Evolutionary conservation across 1,140 invertebrate genomes (phyloP).

Genomic region (Whitmania pigra): DNA sequence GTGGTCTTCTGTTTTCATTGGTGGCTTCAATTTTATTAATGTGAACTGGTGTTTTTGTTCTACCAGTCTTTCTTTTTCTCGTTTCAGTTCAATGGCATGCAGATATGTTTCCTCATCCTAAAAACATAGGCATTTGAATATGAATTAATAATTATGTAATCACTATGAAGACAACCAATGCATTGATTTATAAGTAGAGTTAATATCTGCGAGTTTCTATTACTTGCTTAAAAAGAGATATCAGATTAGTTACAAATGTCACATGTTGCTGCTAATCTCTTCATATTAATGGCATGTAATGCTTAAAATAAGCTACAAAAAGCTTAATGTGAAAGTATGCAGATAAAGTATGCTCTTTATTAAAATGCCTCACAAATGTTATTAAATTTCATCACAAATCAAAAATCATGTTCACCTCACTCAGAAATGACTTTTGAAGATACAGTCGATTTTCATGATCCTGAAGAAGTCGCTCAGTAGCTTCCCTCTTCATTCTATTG

Average conservation of each 20-base stretch:
- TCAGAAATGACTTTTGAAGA: constrained; percentile 7
- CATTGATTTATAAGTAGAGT: not conserved
- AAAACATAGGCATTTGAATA: not conserved
- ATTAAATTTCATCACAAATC: too few species aligned
- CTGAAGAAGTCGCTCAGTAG: not conserved
- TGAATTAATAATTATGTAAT: not conserved
- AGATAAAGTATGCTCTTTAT: too few species aligned
- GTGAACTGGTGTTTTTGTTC: not conserved
- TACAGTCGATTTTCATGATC: not conserved
- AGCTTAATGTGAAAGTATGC: too few species aligned
- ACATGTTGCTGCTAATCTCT: not conserved
- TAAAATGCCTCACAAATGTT: too few species aligned
- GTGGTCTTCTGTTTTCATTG: constrained; percentile 9
- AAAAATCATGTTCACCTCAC: not conserved
- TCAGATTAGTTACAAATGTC: not conserved
- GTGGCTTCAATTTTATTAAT: not conserved
- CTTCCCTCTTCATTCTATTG: not conserved
- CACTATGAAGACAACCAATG: not conserved
- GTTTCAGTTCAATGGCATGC: constrained; percentile 4
- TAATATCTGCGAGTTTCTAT: not conserved
- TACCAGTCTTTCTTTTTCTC: not conserved
- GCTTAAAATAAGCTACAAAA: too few species aligned
- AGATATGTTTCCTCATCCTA: constrained; percentile 11
- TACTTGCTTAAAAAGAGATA: not conserved
- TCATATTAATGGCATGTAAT: not conserved